A percentile compares a stretch with the other conserved stretches of the same genome.
phyloP scores from a whole-genome alignment of 1,140 invertebrate genomes.

The Panulirus ornatus region DNA sequence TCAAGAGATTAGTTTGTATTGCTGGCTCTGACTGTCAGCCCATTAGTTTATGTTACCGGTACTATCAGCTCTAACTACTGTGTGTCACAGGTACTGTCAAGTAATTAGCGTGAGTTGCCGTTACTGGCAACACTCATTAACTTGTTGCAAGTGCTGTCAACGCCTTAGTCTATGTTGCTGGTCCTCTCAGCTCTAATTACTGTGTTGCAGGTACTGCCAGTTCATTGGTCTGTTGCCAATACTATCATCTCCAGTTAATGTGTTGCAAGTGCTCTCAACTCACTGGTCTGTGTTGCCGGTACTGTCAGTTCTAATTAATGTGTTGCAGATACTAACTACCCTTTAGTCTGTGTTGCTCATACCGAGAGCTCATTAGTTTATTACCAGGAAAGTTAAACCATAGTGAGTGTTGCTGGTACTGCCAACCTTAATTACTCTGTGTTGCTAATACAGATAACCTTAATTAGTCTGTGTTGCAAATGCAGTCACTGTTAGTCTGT shows the following conservation, averaged over 20 bases:
- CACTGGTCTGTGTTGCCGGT: constrained; percentile 12
- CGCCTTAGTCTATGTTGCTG: constrained; percentile 8
- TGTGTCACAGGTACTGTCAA: not conserved
- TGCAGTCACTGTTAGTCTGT: constrained; percentile 30
- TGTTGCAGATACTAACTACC: constrained; percentile 15
- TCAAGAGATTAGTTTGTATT: not conserved
- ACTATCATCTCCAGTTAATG: not conserved
- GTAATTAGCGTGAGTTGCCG: constrained; percentile 6
- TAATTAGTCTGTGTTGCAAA: constrained; percentile 25
- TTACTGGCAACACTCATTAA: too few relatives aligned
- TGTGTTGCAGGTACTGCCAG: constrained; percentile 25
- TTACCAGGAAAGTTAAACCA: too few relatives aligned
- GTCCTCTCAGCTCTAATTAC: constrained; percentile 12
- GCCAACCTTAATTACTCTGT: constrained; percentile 2
- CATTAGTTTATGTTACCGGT: not conserved
- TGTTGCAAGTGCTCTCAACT: constrained; percentile 12
- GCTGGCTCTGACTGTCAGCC: not conserved
- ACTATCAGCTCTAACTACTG: not conserved
- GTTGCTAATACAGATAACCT: constrained; percentile 13
- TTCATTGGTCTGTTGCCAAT: not conserved
- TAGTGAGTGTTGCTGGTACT: constrained; percentile 21
- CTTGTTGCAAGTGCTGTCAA: constrained; percentile 11
- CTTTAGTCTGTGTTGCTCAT: not conserved
- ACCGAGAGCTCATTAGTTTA: too few relatives aligned
- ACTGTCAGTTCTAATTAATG: constrained; percentile 29